Percentiles rank a stretch among this genome's conserved stretches.
phyloP scores from a whole-genome alignment of 2,797 vertebrate genomes.

The Australoheros facetus region DNA sequence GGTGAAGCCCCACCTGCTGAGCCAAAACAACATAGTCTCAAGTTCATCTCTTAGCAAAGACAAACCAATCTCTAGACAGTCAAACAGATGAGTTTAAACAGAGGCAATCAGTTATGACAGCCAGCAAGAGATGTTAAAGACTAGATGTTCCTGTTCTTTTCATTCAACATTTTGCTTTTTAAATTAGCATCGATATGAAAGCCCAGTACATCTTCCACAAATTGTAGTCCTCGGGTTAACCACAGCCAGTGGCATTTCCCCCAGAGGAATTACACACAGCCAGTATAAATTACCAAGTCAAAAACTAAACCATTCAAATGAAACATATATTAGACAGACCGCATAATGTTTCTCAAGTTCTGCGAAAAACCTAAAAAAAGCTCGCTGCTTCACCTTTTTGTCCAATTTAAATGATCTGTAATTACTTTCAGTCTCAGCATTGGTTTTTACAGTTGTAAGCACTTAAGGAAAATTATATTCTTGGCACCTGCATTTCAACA shows the following conservation, averaged over 20 bases:
- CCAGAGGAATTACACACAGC: constrained; percentile 40
- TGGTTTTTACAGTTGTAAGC: constrained; percentile 79
- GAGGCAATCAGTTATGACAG: neutral
- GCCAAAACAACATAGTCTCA: constrained; percentile 24
- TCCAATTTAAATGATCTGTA: constrained; percentile 56
- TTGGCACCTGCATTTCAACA: constrained; percentile 72
- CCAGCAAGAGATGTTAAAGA: constrained; percentile 4
- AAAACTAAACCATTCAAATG: constrained; percentile 59
- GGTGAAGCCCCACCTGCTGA: neutral
- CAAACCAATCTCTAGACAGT: neutral
- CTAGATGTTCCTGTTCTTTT: constrained; percentile 28
- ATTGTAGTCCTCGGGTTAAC: constrained; percentile 49
- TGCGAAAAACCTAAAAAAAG: constrained; percentile 47
- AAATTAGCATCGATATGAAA: constrained; percentile 49
- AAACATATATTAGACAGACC: constrained; percentile 68
- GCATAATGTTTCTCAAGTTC: constrained; percentile 48
- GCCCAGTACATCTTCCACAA: constrained; percentile 35
- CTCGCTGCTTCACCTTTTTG: constrained; percentile 51
- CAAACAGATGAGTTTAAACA: neutral
- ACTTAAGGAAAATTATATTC: constrained; percentile 78
- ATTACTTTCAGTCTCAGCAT: constrained; percentile 74
- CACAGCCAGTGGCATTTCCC: constrained; percentile 57
- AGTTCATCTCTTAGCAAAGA: constrained; percentile 19
- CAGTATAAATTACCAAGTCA: constrained; percentile 62
- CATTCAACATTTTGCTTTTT: constrained; percentile 37